Percentiles rank a stretch among this genome's conserved stretches.
Evolutionary conservation across 1,140 invertebrate species (phyloP).

Genomic region (Drosophila pachea): DNA sequence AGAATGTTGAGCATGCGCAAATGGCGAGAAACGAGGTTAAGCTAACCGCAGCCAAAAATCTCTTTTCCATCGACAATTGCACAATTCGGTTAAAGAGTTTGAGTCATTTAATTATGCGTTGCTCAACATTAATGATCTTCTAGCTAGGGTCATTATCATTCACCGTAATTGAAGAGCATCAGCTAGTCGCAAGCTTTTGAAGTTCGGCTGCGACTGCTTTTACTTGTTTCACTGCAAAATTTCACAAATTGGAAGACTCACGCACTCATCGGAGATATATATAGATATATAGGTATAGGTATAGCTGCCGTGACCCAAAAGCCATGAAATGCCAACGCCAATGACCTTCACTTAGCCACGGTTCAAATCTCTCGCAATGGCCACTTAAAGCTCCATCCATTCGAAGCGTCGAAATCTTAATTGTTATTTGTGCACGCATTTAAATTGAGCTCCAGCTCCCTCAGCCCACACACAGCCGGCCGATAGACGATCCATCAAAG

Average conservation of each 20-base stretch:
- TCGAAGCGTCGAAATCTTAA: conserved; percentile 40
- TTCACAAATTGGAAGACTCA: no score
- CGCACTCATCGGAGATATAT: no score
- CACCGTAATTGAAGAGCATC: no score
- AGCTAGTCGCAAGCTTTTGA: background rate
- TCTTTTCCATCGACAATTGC: conserved; percentile 52
- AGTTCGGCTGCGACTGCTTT: background rate
- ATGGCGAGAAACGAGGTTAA: conserved; percentile 38
- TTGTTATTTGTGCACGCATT: conserved; percentile 63
- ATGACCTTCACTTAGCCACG: conserved; percentile 62
- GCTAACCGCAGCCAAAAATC: conserved; percentile 7
- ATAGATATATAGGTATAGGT: conserved; percentile 10
- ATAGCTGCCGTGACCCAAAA: conserved; percentile 54
- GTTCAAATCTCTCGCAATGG: conserved; percentile 49
- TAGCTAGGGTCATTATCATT: no score
- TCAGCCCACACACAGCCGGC: conserved; percentile 44
- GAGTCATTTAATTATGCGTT: conserved; percentile 58
- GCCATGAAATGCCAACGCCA: conserved; percentile 53
- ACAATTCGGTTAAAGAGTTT: conserved; percentile 49
- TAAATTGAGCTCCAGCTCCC: conserved; percentile 38
- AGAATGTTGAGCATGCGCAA: conserved; percentile 31
- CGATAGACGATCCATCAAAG: conserved; percentile 44
- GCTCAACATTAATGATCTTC: background rate
- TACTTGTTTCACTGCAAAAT: no score
- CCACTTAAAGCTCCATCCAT: conserved; percentile 47